Base-by-base conservation (phyloP, 2,113 vertebrate genomes). In the Chaetorhynchus papuensis region DNA sequence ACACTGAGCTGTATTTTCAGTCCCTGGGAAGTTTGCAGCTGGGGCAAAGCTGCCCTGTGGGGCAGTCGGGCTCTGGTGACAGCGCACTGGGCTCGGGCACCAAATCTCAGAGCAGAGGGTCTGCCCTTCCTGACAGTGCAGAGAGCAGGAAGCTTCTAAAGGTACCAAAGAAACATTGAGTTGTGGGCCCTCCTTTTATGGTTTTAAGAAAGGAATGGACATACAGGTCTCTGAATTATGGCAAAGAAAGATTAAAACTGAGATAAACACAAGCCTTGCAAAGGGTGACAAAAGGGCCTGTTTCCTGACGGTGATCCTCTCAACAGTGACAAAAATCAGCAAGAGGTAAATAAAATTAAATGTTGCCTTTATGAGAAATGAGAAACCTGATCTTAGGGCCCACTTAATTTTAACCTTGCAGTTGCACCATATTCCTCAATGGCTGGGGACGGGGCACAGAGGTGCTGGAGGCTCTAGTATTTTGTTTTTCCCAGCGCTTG, bases 21-120 rank as follows among this genome's bases (percentile, higher is more conserved):
- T 24, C 27, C 52, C 81, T 2, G 1, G 18, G 35, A 80, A 33
- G 23, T 33, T 18, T 74, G 42, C 19, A 65, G 54, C 45, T 1
- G 7, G 13, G 31, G 19, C 4, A 5, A 75, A 84, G 69, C 27
- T 12, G 8, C 39, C 11, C 42, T 30, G 15, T 12, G 26, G 59
- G 35, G 20, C 42, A 49, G 39, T 37, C 3, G 2, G 35, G 52
- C 23, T 77, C 35, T 69, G 14, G 41, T 20, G 50, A 20, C 41
- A n/a, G 33, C 15, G 11, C 0, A 0, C 42, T 41, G 19, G 27
- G 63, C 19, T 85, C 0, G 0, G n/a, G 10, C 41, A 66, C 45
- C 37, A 35, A 53, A 83, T 42, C 18, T 80, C n/a, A 61, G 37
- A 39, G 49, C 20, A 56, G 63, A 45, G 47, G 19, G 6, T 49